Evolutionary conservation across 2,888 invertebrate genomes (phyloP).

Genomic region (Athalia rosae): DNA sequence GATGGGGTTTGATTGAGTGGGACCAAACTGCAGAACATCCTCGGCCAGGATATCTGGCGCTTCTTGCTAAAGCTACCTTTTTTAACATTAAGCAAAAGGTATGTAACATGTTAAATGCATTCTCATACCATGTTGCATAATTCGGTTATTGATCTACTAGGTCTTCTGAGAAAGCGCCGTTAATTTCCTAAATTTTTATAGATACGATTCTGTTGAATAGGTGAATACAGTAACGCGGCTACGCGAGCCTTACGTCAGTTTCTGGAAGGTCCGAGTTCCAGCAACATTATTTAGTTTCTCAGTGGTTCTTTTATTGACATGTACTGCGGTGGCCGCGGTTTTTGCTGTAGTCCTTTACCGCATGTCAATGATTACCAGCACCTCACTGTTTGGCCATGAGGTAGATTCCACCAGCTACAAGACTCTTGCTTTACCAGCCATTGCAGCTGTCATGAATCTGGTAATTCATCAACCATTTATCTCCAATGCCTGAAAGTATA

Average conservation of each 20-base stretch:
- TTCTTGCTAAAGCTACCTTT: conserved; percentile 83
- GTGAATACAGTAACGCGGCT: conserved; percentile 75
- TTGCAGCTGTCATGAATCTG: conserved; percentile 87
- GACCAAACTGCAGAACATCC: conserved; percentile 85
- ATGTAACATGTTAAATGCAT: background rate
- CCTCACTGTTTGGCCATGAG: conserved; percentile 75
- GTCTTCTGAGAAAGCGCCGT: background rate
- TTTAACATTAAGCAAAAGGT: conserved; percentile 81
- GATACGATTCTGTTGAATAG: conserved; percentile 4
- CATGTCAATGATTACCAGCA: conserved; percentile 80
- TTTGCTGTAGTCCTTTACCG: conserved; percentile 87
- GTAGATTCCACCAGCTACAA: conserved; percentile 76
- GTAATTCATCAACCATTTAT: conserved; percentile 73
- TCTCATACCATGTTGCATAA: background rate
- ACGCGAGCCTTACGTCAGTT: conserved; percentile 84
- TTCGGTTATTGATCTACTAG: background rate
- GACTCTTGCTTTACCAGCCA: conserved; percentile 82
- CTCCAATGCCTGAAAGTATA: conserved; percentile 65
- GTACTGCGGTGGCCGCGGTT: conserved; percentile 83
- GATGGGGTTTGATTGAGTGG: conserved; percentile 88
- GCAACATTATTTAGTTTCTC: conserved; percentile 83
- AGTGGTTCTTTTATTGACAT: conserved; percentile 79
- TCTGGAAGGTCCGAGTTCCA: conserved; percentile 85
- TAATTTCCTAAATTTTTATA: background rate
- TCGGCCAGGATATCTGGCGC: conserved; percentile 83